A percentile compares a stretch with the other conserved stretches of the same genome.
phyloP scores from a whole-genome alignment of 2,888 invertebrate species.

The Acanthacorydalis orientalis region DNA sequence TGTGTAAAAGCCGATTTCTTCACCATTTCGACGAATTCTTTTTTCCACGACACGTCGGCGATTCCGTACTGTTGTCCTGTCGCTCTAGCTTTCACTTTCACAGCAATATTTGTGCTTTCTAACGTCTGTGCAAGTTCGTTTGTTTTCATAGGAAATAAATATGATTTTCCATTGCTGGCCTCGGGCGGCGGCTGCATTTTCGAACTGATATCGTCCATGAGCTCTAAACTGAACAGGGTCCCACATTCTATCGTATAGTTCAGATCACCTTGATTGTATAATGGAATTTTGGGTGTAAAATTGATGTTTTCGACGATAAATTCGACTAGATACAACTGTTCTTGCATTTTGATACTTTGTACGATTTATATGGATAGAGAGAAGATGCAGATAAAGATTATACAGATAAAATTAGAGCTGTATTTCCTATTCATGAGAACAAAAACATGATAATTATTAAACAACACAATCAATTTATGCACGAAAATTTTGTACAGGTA shows the following conservation, averaged over 20 bases:
- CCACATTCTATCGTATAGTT: too few species aligned
- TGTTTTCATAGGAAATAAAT: not conserved
- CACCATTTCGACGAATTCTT: not conserved
- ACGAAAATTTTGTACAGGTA: not conserved
- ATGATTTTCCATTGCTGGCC: conserved; percentile 2
- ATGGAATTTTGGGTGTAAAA: too few species aligned
- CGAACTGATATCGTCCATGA: not conserved
- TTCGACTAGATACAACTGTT: conserved; percentile 3
- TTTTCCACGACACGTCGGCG: not conserved
- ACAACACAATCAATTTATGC: conserved; percentile 1
- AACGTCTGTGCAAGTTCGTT: not conserved
- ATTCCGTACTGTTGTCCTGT: not conserved
- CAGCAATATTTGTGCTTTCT: not conserved
- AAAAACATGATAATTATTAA: not conserved
- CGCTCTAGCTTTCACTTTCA: not conserved
- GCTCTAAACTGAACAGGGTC: too few species aligned
- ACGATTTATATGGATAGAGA: not conserved
- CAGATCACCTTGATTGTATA: too few species aligned
- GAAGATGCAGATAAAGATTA: too few species aligned
- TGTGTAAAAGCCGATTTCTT: not conserved
- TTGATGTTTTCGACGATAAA: not conserved
- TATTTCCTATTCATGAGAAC: too few species aligned
- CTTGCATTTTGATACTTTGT: not conserved
- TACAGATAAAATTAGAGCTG: too few species aligned
- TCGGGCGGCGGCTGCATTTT: not conserved